phyloP scores from a whole-genome alignment of 92 coral and sea anemone species.

The Pocillopora grandis region DNA sequence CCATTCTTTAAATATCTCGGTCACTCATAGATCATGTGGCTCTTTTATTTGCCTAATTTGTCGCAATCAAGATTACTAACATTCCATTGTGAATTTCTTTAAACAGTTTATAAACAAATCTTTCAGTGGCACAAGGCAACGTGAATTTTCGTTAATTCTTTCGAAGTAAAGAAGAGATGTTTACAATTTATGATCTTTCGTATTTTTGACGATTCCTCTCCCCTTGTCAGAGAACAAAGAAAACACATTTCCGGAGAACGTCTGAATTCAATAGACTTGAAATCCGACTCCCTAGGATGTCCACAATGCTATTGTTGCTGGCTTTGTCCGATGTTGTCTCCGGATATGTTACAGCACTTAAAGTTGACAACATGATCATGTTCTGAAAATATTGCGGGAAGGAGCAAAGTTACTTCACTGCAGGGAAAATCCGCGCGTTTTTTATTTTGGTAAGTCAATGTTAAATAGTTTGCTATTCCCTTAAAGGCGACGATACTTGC shows the following conservation, averaged over 20 bases:
- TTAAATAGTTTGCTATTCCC: not conserved
- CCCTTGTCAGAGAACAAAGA: slow-evolving; percentile 15
- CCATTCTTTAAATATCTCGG: slow-evolving; percentile 18
- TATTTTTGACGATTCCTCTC: not conserved
- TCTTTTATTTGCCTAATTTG: not conserved
- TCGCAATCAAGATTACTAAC: slow-evolving; percentile 1
- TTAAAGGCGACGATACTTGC: not conserved
- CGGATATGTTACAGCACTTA: slow-evolving; percentile 5
- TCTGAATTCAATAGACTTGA: slow-evolving; percentile 1
- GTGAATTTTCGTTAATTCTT: not conserved
- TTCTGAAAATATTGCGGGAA: not conserved
- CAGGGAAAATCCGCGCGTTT: not conserved
- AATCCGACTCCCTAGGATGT: not conserved
- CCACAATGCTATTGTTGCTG: slow-evolving; percentile 11
- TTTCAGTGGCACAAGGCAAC: not conserved
- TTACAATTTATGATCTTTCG: not conserved
- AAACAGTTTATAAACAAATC: slow-evolving; percentile 3
- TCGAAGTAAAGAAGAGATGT: not conserved
- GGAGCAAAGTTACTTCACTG: not conserved
- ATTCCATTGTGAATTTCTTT: not conserved
- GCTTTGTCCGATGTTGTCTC: not conserved
- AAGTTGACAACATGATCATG: slow-evolving; percentile 21
- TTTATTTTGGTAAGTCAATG: slow-evolving; percentile 4
- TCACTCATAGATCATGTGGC: not conserved
- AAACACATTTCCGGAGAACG: slow-evolving; percentile 27